Evolutionary conservation across 2,888 invertebrate genomes (phyloP).

Genomic region (Neoitamus cyanurus): DNA sequence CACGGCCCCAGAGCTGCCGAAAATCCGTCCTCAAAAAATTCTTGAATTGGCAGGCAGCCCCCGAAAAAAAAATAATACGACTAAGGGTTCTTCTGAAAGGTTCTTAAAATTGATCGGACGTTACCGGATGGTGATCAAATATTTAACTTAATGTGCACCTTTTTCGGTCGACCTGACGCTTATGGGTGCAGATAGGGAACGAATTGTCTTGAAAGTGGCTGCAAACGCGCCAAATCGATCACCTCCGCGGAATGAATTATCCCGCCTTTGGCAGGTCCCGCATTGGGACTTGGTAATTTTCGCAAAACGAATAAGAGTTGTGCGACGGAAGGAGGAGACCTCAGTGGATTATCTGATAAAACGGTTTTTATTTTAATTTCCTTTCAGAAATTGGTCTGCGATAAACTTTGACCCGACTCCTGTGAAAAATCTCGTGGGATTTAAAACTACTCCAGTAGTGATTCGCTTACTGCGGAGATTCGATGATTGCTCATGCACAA

Average conservation of each 20-base stretch:
- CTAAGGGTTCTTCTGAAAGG: slow-evolving; percentile 1
- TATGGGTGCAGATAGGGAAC: neutral
- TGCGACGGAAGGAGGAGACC: neutral
- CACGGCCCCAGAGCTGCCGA: slow-evolving; percentile 7
- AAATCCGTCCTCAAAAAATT: neutral
- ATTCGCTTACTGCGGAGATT: neutral
- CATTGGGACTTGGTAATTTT: slow-evolving; percentile 1
- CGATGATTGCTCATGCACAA: neutral
- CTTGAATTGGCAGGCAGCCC: neutral
- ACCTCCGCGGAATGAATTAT: slow-evolving; percentile 58
- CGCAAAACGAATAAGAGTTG: neutral
- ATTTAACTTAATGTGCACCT: slow-evolving; percentile 24
- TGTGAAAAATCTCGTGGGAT: slow-evolving; percentile 15
- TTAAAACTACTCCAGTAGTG: neutral
- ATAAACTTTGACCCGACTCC: slow-evolving; percentile 50
- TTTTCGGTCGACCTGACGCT: neutral
- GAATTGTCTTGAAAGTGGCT: slow-evolving; percentile 38
- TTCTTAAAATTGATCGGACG: slow-evolving; percentile 18
- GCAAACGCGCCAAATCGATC: slow-evolving; percentile 67
- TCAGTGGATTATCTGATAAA: slow-evolving; percentile 49
- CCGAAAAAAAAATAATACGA: neutral
- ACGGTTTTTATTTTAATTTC: slow-evolving; percentile 48
- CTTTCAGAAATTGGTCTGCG: slow-evolving; percentile 48
- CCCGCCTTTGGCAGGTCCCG: neutral
- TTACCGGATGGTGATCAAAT: slow-evolving; percentile 44